A percentile compares a stretch with the other conserved stretches of the same genome.
phyloP scores from a whole-genome alignment of 2,797 vertebrate species.

The Sebastes jordani region DNA sequence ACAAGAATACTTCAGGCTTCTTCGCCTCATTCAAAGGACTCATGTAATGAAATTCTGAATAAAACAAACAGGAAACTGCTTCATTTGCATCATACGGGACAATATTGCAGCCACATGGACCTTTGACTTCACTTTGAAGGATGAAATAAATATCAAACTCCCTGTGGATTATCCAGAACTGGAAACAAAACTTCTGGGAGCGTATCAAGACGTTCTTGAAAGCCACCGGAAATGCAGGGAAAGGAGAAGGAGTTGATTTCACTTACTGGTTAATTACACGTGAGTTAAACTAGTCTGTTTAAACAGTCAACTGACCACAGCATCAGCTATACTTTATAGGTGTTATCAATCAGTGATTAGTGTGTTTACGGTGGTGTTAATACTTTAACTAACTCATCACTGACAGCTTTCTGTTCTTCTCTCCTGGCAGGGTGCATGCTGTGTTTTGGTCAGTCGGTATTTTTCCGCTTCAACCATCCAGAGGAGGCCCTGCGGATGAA shows the following conservation, averaged over 20 bases:
- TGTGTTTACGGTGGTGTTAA: neutral
- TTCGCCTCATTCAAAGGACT: slow-evolving; percentile 50
- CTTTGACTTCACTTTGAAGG: slow-evolving; percentile 11
- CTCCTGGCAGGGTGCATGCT: slow-evolving; percentile 91
- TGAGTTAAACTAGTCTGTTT: slow-evolving; percentile 41
- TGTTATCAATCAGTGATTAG: neutral
- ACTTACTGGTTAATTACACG: slow-evolving; percentile 42
- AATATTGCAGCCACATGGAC: slow-evolving; percentile 10
- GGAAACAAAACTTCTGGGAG: slow-evolving; percentile 31
- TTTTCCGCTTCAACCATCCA: slow-evolving; percentile 97
- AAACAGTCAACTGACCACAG: neutral
- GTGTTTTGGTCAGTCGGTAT: slow-evolving; percentile 94
- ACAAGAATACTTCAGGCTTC: slow-evolving; percentile 56
- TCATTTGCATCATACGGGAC: neutral
- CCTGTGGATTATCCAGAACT: slow-evolving; percentile 18
- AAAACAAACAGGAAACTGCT: slow-evolving; percentile 10
- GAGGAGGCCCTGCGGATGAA: slow-evolving; percentile 97
- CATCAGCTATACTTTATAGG: rapidly evolving
- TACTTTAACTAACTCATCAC: neutral
- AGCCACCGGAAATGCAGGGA: slow-evolving; percentile 15
- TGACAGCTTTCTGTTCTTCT: neutral
- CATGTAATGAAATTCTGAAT: slow-evolving; percentile 8
- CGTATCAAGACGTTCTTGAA: slow-evolving; percentile 1
- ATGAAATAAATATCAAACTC: slow-evolving; percentile 11
- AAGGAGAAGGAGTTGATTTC: slow-evolving; percentile 34